Evolutionary conservation across 37 sponge, comb jelly and placozoan genomes (phyloP).

Genomic region (Haliclona indistincta): DNA sequence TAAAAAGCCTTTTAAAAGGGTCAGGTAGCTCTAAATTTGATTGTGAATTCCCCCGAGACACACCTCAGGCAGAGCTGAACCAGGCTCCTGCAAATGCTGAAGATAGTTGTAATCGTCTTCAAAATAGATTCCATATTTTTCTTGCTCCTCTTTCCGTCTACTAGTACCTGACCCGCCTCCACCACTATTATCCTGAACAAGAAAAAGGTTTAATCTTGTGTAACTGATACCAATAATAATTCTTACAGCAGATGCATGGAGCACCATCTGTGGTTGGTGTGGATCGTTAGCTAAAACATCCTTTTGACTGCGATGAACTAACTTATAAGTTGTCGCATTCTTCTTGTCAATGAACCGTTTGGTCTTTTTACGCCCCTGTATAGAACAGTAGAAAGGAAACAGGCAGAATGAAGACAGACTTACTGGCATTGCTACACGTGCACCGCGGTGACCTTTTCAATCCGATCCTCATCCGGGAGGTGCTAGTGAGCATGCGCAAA

Average conservation of each 20-base stretch:
- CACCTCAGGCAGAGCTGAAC: conserved; percentile 35
- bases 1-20: too few relatives aligned
- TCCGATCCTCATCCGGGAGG: too few relatives aligned
- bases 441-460: too few relatives aligned
- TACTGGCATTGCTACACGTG: too few relatives aligned
- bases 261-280: conserved; percentile 73
- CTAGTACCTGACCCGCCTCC: background rate
- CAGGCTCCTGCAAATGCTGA: conserved; percentile 88
- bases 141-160: conserved; percentile 46
- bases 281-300: conserved; percentile 84
- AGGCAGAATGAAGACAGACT: too few relatives aligned
- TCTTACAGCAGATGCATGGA: conserved; percentile 39
- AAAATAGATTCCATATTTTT: conserved; percentile 85
- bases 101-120: conserved; percentile 97
- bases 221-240: background rate
- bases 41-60: too few relatives aligned
- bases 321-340: conserved; percentile 68
- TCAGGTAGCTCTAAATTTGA: too few relatives aligned
- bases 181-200: background rate
- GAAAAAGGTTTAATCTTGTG: background rate
- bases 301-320: conserved; percentile 92
- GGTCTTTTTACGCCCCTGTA: conserved; percentile 91
- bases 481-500: too few relatives aligned
- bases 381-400: too few relatives aligned
- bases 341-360: conserved; percentile 98